A percentile compares a stretch with the other conserved stretches of the same genome.
Conservation (phyloP, 30 jellyfish, hydroid and myxozoan genomes). For the Aurelia coerulea region DNA sequence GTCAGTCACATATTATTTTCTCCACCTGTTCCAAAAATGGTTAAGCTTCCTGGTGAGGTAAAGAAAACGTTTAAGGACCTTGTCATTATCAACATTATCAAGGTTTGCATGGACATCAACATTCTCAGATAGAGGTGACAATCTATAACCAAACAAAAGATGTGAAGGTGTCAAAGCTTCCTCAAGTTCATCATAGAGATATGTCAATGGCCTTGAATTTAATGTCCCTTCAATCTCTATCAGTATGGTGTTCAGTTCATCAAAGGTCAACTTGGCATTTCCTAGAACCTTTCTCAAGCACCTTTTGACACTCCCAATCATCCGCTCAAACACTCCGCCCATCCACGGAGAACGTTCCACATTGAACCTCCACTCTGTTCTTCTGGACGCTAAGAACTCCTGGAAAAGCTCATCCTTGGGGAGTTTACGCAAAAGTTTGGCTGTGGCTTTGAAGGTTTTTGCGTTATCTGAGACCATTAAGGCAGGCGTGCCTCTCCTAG, state of each 20-base stretch:
- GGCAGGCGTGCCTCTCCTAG: constrained; percentile 51
- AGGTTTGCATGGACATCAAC: constrained; percentile 36
- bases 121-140: constrained; percentile 10
- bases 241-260: constrained; percentile 53
- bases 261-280: constrained; percentile 17
- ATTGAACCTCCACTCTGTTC: constrained; percentile 53
- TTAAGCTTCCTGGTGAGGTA: constrained; percentile 31
- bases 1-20: constrained; percentile 21
- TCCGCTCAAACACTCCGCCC: constrained; percentile 64
- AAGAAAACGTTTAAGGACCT: constrained; percentile 33
- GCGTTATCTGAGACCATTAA: constrained; percentile 49
- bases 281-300: constrained; percentile 48
- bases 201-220: constrained; percentile 52
- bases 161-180: constrained; percentile 62
- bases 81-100: constrained; percentile 27
- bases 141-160: constrained; percentile 23
- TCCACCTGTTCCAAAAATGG: constrained; percentile 48
- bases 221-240: constrained; percentile 44
- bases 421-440: not conserved
- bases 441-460: constrained; percentile 56
- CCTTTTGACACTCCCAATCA: constrained; percentile 54
- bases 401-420: not conserved
- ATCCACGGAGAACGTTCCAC: constrained; percentile 56
- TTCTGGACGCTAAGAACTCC: not conserved
- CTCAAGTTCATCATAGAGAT: constrained; percentile 18